These are phyloP conservation scores for Nebria brevicollis DNA, from an alignment of 2,888 invertebrate genomes.

Conservation along the genomic window DNA sequence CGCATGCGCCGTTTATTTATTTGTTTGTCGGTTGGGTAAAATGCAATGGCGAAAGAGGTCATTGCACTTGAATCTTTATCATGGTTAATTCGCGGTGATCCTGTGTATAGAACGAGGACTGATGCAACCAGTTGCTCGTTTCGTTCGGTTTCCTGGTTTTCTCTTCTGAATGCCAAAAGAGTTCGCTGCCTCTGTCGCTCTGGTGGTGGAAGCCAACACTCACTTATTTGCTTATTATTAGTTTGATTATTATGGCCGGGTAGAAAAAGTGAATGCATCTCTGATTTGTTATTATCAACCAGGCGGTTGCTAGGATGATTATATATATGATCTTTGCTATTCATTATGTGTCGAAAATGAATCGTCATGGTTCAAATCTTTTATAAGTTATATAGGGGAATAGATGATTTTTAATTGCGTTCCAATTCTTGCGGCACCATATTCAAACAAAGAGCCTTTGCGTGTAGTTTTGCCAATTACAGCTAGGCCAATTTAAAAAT, in stretches of 20 bases:
- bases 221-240: not conserved
- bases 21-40: not conserved
- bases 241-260: not conserved
- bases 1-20: not conserved
- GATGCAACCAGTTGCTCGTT: conserved; percentile 13
- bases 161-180: conserved; percentile 23
- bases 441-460: too few relatives aligned
- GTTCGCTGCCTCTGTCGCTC: not conserved
- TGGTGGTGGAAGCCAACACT: not conserved
- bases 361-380: too few relatives aligned
- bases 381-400: too few relatives aligned
- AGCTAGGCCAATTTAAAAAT: too few relatives aligned
- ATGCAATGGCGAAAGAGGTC: conserved; percentile 28
- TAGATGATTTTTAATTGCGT: too few relatives aligned
- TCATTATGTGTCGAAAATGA: not conserved
- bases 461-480: too few relatives aligned
- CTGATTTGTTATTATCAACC: not conserved
- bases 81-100: conserved; percentile 28
- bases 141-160: conserved; percentile 8
- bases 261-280: not conserved
- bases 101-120: conserved; percentile 11
- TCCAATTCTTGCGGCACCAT: too few relatives aligned
- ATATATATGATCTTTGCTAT: not conserved
- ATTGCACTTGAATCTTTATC: conserved; percentile 34
- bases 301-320: not conserved